A percentile compares a stretch with the other conserved stretches of the same genome.
phyloP scores from a whole-genome alignment of 2,888 invertebrate genomes.

The Agapostemon virescens region DNA sequence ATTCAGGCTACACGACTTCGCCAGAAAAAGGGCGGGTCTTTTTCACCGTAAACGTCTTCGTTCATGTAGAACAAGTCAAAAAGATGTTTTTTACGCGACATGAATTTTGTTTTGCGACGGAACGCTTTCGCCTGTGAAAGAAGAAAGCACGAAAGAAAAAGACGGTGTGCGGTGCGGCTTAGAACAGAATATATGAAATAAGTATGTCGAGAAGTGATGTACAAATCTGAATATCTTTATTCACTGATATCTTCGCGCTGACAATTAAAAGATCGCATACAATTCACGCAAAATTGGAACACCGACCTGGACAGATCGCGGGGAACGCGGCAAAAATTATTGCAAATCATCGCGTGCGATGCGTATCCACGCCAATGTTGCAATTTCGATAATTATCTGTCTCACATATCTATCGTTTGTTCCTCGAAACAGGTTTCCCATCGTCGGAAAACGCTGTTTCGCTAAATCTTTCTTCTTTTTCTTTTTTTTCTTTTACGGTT shows the following conservation, averaged over 20 bases:
- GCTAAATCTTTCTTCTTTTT: no score
- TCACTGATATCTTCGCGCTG: slow-evolving; percentile 57
- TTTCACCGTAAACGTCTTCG: background rate
- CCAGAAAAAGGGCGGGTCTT: background rate
- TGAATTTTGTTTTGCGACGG: background rate
- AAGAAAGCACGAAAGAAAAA: background rate
- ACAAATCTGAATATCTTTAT: slow-evolving; percentile 69
- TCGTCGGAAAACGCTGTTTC: background rate
- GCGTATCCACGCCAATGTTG: background rate
- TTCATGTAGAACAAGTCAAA: background rate
- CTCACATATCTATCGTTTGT: background rate
- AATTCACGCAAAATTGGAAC: slow-evolving; percentile 74
- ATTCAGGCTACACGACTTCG: background rate
- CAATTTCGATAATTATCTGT: background rate
- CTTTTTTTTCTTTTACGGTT: background rate
- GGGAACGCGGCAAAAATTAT: background rate
- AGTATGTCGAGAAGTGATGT: slow-evolving; percentile 39
- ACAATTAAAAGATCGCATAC: slow-evolving; percentile 55
- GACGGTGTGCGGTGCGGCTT: background rate
- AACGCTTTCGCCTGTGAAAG: background rate
- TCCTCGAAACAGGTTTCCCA: background rate
- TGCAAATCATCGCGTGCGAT: background rate
- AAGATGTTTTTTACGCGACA: background rate
- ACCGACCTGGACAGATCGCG: slow-evolving; percentile 54
- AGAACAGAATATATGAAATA: background rate